Evolutionary conservation across 2,888 invertebrate genomes (phyloP), one percentile per base, ranked within the genome.

Genomic region (Platypus cylindrus): DNA sequence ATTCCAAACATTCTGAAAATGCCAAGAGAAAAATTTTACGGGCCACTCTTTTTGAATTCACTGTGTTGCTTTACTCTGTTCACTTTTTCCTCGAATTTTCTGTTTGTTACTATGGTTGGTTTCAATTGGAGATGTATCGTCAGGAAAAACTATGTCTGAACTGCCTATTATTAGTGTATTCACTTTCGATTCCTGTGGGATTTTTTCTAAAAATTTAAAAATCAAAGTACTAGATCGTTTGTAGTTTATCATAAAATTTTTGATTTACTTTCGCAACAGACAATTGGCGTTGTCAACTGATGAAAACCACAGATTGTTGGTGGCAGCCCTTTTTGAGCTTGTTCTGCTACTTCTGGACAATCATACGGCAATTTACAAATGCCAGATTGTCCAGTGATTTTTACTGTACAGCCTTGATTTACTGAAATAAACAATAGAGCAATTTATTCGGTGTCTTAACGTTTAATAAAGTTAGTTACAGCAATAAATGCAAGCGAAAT

Each of bases 1-100:
- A 74, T 51, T 68, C 67, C 7, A 65, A 60, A 43, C 74, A 75
- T 66, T 72, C 73, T 75, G 40, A 43, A 8, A 20, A 7, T 20
- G 20, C 20, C 8, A 25, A 25, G 11, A 25, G 14, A 3, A 36
- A 31, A 34, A 9, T 9, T 20, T 7, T 18, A 4, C 12, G 7
- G 8, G 9, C 26, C 29, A 12, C 8, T 15, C 15, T 7, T 16
- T 24, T 32, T 17, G 17, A 11, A 11, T 29, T 20, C 22, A 30
- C 15, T 3, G n/a, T 29, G 13, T 23, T 24, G 14, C 13, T 50
- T 45, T 48, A 58, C 58, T 58, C 48, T 51, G 46, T 47, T 57
- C 53, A 40, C 52, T 54, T 45, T 49, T 53, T 20, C 50, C 17
- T 11, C 14, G 13, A 5, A 5, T 12, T 12, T 27, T 3, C 13